These are phyloP conservation scores for Nibea albiflora DNA, from an alignment of 2,113 vertebrate species.

Conservation along the genomic window DNA sequence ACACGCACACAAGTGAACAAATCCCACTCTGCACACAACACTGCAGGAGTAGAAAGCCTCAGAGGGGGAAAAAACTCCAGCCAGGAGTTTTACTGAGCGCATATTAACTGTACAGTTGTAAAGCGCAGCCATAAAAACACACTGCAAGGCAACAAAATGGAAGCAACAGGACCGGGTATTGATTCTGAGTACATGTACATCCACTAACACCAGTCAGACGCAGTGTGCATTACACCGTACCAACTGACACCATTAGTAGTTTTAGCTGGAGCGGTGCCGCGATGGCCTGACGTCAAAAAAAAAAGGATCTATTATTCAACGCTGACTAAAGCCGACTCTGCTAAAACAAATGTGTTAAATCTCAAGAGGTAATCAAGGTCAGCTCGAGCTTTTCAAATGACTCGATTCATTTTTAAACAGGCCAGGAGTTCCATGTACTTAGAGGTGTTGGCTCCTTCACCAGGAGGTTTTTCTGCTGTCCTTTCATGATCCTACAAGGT, in stretches of 20 bases:
- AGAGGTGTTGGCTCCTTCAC: neutral
- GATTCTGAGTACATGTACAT: constrained; percentile 28
- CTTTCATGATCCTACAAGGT: neutral
- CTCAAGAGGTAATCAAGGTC: neutral
- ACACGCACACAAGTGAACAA: neutral
- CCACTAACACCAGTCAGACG: neutral
- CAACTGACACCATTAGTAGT: neutral
- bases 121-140: constrained; percentile 59
- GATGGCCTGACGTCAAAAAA: neutral
- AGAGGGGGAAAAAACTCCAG: constrained; percentile 19
- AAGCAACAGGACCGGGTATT: constrained; percentile 23
- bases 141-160: constrained; percentile 33
- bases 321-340: too few species aligned
- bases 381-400: neutral
- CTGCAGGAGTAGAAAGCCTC: constrained; percentile 40
- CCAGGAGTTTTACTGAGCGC: constrained; percentile 46
- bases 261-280: neutral
- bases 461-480: neutral
- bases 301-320: neutral
- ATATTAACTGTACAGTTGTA: constrained; percentile 64
- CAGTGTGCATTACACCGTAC: neutral
- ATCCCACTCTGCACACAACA: constrained; percentile 26
- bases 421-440: neutral
- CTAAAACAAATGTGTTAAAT: neutral
- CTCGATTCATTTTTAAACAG: neutral